Evolutionary conservation across 2,888 invertebrate genomes (phyloP), one percentile per base, ranked within the genome.

Genomic region (Drosophila heteroneura): DNA sequence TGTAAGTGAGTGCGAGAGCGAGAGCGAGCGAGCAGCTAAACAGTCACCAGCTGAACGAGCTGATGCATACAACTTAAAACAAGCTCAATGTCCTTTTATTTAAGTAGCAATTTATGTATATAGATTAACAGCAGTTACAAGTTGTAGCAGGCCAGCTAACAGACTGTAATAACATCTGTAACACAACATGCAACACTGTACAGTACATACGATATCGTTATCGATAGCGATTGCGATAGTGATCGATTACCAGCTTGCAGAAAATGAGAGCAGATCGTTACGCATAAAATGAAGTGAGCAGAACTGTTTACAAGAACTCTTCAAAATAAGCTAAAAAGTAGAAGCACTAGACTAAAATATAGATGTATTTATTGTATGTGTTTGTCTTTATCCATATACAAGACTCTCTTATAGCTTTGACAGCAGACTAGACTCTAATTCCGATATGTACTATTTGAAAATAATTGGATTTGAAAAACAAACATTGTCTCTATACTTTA

Each of bases 1-100:
- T 81, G 90, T 90, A 72, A 85, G 85, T 89, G 69, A 69, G 81
- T 76, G 47, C 22, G 16, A 22, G 16, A 44, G 44, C 44, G n/a
- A 44, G 12, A 22, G 47, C 22, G 68, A 53, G 35, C 32, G 53
- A 63, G 14, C 14, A 32, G 14, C 30, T 37, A 44, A 66, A 35
- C 26, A 58, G 53, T 62, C 30, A 22, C 12, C 3, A 22, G 39
- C 14, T 37, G 41, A 58, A 58, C n/a, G 33, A 32, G 19, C 30
- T 47, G n/a, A 53, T 26, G 6, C 19, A 54, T 33, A 12, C 2
- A 33, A 14, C 63, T 28, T 26, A 28, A n/a, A 52, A 19, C 9
- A 28, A 51, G 28, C 28, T 60, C 26, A 30, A 41, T 44, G 16
- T 37, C 26, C 28, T 14, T 7, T 52, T n/a, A 19, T 51, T 51